Evolutionary conservation across 2,797 vertebrate species (phyloP), one percentile per base, ranked within the genome.

Genomic region (Chrosomus eos): DNA sequence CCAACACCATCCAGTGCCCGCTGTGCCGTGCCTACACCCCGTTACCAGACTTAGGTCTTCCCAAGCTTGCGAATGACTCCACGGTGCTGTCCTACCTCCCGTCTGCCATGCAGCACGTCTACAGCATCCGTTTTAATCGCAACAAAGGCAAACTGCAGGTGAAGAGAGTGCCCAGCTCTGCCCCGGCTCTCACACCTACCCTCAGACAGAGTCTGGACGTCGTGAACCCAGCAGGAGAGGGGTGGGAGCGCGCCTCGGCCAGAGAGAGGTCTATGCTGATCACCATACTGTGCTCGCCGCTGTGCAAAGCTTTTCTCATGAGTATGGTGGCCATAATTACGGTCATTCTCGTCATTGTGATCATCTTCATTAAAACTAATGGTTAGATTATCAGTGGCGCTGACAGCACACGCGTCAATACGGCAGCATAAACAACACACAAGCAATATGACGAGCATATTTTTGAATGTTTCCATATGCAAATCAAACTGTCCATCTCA

Each of bases 71-170:
- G 87, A 96, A 94, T 0, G 93, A 96, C 90, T 13, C 88, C 0
- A 53, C 87, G 14, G 90, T 96, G 84, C 88, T 96, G 85, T 94
- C 93, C 26, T 93, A 82, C 88, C 92, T 96, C 23, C 95, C 94
- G 0, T 85, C 92, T 10, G 87, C 93, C 90, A 95, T 96, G 94
- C 93, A 95, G 88, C 91, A 92, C 0, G 93, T 94, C 76, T 95
- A 95, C 89, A 96, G 95, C 90, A 86, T 96, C 89, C 95, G 94
- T 87, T 96, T 96, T 89, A 89, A 85, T 77, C 93, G 95, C 72
- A 93, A 68, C 89, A 94, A 94, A 62, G 95, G 95, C 2, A 94
- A 91, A 83, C 94, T 96, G 84, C 91, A 95, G 86, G 92, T 96
- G 68, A 95, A 95, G 88, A 93, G 94, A 40, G 70, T 66, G 87